These are phyloP conservation scores for Ormyrus labotus DNA, from an alignment of 2,888 invertebrate species.

Conservation along the genomic window DNA sequence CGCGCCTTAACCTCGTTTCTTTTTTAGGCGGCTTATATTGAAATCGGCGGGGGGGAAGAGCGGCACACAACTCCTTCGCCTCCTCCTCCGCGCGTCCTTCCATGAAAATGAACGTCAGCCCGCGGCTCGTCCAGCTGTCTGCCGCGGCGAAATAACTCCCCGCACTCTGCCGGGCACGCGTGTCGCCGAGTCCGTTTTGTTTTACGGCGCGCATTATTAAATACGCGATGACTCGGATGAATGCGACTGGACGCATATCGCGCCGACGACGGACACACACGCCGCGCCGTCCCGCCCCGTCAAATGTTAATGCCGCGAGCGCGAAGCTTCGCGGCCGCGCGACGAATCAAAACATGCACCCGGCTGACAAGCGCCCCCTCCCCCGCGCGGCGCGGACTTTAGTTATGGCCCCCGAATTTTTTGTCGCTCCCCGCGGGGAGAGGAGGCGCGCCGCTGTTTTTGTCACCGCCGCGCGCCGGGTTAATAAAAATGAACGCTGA, in stretches of 20 bases:
- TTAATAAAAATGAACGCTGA: no score
- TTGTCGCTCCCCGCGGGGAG: no score
- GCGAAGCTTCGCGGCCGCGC: no score
- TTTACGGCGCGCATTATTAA: conserved; percentile 16
- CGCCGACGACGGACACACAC: no score
- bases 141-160: conserved; percentile 20
- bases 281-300: no score
- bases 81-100: neutral
- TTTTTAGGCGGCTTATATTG: conserved; percentile 28
- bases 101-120: conserved; percentile 20
- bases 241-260: neutral
- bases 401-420: no score
- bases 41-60: conserved; percentile 1
- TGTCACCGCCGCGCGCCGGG: no score
- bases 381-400: no score
- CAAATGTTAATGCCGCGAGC: no score
- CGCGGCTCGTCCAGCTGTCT: conserved; percentile 17
- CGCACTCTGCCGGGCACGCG: neutral
- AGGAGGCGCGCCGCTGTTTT: no score
- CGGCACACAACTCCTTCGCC: neutral
- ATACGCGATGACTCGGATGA: conserved; percentile 24
- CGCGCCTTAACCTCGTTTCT: conserved; percentile 29
- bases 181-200: neutral
- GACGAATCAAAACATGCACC: no score
- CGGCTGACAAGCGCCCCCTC: no score